A percentile compares a stretch with the other conserved stretches of the same genome.
Conservation (phyloP, 2,888 invertebrate genomes). For the Lasioglossum lativentre region DNA sequence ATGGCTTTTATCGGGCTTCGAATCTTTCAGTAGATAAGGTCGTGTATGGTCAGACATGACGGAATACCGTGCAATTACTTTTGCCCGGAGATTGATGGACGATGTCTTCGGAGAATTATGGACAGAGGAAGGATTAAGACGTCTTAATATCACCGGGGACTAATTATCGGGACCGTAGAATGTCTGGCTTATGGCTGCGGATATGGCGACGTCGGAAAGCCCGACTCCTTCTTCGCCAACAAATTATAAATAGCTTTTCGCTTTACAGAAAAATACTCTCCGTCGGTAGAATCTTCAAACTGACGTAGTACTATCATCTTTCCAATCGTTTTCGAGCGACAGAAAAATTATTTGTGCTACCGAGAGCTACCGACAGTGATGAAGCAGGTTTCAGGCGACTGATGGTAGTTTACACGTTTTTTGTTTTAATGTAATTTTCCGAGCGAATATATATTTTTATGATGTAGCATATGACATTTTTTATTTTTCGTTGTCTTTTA, state of each 20-base stretch:
- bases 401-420: too few species aligned
- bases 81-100: background rate
- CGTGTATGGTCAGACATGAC: conserved; percentile 9
- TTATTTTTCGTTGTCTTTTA: background rate
- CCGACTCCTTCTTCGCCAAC: background rate
- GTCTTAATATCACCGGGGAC: background rate
- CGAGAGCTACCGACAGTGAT: too few species aligned
- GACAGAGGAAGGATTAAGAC: background rate
- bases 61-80: background rate
- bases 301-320: background rate
- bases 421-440: too few species aligned
- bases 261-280: background rate
- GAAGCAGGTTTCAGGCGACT: too few species aligned
- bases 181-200: background rate
- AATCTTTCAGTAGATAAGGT: conserved; percentile 2
- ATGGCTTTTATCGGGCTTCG: background rate
- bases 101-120: background rate
- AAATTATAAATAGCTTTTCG: background rate
- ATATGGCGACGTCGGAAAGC: background rate
- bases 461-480: too few species aligned
- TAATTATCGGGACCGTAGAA: background rate
- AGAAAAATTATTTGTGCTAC: background rate
- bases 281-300: background rate
- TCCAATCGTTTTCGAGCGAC: background rate
- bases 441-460: too few species aligned